Evolutionary conservation across 2,113 vertebrate genomes (phyloP).

Genomic region (Oxyruncus cristatus): DNA sequence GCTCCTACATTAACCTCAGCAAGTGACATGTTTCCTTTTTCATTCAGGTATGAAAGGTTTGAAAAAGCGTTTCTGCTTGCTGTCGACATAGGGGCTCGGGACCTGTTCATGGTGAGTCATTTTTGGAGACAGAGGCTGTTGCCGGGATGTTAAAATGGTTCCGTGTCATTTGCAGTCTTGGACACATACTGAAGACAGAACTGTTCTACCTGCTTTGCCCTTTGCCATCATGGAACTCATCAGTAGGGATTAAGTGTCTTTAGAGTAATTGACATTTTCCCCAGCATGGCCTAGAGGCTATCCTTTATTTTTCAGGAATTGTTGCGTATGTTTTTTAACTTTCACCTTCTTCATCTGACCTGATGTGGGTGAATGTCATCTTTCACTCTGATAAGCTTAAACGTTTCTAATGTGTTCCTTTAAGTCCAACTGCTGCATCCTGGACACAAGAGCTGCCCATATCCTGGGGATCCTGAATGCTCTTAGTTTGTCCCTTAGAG

Average conservation of each 20-base stretch:
- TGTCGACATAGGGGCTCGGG: conserved; percentile 88
- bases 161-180: conserved; percentile 31
- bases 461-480: conserved; percentile 77
- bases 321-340: conserved; percentile 54
- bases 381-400: conserved; percentile 79
- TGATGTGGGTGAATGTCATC: conserved; percentile 37
- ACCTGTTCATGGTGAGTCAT: conserved; percentile 96
- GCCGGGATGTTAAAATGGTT: conserved; percentile 39
- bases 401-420: conserved; percentile 80
- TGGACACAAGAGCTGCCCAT: conserved; percentile 78
- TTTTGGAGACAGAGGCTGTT: conserved; percentile 36
- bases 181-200: not conserved
- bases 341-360: conserved; percentile 45
- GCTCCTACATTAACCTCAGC: not conserved
- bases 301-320: conserved; percentile 63
- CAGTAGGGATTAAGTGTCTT: conserved; percentile 23
- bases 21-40: not conserved
- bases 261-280: conserved; percentile 56
- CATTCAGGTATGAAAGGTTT: conserved; percentile 87
- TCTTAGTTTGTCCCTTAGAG: conserved; percentile 68
- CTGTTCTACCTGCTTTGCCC: conserved; percentile 32
- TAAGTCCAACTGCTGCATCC: conserved; percentile 73
- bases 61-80: conserved; percentile 97
- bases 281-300: not conserved
- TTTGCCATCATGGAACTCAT: conserved; percentile 36